Percentiles rank a stretch among this genome's conserved stretches.
These are phyloP conservation scores for Papilio glaucus DNA, from an alignment of 1,140 invertebrate genomes.

Conservation along the genomic window DNA sequence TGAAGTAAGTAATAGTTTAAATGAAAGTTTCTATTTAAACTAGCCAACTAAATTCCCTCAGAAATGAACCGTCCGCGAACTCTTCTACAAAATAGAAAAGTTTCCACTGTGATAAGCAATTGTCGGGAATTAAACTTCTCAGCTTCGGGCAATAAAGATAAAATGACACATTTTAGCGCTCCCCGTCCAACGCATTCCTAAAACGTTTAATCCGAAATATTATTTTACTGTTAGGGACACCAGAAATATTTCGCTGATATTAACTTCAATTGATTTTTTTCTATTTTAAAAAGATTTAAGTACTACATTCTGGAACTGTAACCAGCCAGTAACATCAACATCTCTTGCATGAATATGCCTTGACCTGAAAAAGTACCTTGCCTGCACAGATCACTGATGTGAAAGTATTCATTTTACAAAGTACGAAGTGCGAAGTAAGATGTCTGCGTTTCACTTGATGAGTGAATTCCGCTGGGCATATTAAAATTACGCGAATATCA, in stretches of 20 bases:
- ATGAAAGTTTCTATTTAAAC: constrained; percentile 39
- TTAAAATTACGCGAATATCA: no score
- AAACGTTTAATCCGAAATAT: constrained; percentile 19
- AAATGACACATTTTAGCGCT: constrained; percentile 26
- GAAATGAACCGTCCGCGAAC: constrained; percentile 29
- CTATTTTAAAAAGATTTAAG: constrained; percentile 40
- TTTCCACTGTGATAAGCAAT: constrained; percentile 35
- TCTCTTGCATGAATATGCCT: no score
- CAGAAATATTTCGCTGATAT: not conserved
- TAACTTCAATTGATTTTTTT: not conserved
- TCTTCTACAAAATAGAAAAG: constrained; percentile 18
- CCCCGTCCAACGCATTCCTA: constrained; percentile 2
- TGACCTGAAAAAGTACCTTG: no score
- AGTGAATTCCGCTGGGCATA: no score
- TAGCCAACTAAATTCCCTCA: constrained; percentile 22
- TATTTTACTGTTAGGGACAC: not conserved
- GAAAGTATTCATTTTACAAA: no score
- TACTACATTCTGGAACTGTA: no score
- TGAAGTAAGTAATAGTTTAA: not conserved
- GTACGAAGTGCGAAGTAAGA: no score
- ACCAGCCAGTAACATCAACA: no score
- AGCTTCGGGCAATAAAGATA: constrained; percentile 32
- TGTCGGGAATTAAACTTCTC: constrained; percentile 35
- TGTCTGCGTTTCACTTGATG: no score
- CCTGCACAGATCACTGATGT: no score